phyloP scores from a whole-genome alignment of 1,140 invertebrate genomes.

The Drosophila ambigua region DNA sequence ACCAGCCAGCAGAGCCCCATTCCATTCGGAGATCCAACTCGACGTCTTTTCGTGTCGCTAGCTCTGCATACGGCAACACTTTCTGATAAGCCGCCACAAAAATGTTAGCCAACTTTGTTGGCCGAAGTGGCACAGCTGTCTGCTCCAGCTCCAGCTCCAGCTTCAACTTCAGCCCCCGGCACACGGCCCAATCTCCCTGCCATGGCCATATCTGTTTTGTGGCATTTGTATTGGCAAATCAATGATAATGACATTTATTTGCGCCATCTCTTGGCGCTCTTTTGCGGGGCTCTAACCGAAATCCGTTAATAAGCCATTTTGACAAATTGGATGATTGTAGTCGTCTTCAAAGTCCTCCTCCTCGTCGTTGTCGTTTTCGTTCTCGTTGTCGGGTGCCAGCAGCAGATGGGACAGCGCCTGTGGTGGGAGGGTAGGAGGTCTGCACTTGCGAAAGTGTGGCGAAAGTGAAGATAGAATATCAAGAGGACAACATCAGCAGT shows the following conservation, averaged over 20 bases:
- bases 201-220: conserved; percentile 27
- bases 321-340: conserved; percentile 77
- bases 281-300: conserved; percentile 56
- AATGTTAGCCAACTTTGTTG: conserved; percentile 22
- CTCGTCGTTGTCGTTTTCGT: conserved; percentile 14
- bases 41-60: conserved; percentile 46
- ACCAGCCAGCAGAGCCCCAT: conserved; percentile 33
- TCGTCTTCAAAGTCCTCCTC: no score
- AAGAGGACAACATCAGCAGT: conserved; percentile 13
- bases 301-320: conserved; percentile 80
- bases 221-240: conserved; percentile 60
- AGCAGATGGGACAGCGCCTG: conserved; percentile 31
- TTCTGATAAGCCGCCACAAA: conserved; percentile 60
- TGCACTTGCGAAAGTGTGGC: conserved; percentile 43
- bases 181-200: conserved; percentile 31
- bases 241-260: conserved; percentile 64
- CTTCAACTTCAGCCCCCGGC: conserved; percentile 1
- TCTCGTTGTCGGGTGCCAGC: conserved; percentile 8
- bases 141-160: conserved; percentile 20
- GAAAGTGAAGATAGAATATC: conserved; percentile 54
- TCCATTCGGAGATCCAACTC: conserved; percentile 35
- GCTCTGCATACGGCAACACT: conserved; percentile 44
- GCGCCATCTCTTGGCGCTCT: conserved; percentile 48
- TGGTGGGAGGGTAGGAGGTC: background rate
- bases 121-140: conserved; percentile 48